Evolutionary conservation across 1,140 invertebrate species (phyloP), one percentile per base, ranked within the genome.

Genomic region (Bradynema listronoti): DNA sequence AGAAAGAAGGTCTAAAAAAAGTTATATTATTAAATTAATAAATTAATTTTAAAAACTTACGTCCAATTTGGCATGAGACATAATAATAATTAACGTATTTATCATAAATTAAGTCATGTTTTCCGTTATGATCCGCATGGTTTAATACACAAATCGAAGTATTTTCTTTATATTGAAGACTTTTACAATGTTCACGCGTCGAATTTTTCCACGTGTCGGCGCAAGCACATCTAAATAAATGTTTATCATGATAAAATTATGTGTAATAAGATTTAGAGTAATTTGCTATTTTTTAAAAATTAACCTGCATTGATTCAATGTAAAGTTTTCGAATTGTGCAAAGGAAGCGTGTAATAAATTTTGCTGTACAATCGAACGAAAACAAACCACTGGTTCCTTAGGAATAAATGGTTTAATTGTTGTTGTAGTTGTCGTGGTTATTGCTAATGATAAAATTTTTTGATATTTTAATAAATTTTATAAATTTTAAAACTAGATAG

Each of bases 41-140:
- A 16, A 25, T 29, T 2, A 27, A 50, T 24, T 6, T 19, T 6
- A n/a, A 58, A 6, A 11, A 27, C 63, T 58, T 50, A 73, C 71
- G 56, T 36, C 62, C 43, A 27, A 58, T 42, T 22, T 75, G 71
- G 29, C 75, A 75, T 2, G 58, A 68, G 16, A 78, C 50, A 29
- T 76, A 78, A 46, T 78, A 67, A 25, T 78, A 75, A 34, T 73
- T 59, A 27, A 57, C 51, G 34, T 47, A 39, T 24, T 62, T 64
- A 32, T 75, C 51, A 36, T 58, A 71, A 16, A 76, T 59, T 24
- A 73, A 46, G 53, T 77, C 72, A 49, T 58, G 66, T 63, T 74
- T 78, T 22, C 73, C 72, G 42, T 49, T 60, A 58, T 73, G 71
- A 59, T 77, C 73, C 41, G 39, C 65, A 25, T 51, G 61, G 47